These are phyloP conservation scores for Urocolius indicus DNA, from an alignment of 2,113 vertebrate species.

Conservation along the genomic window DNA sequence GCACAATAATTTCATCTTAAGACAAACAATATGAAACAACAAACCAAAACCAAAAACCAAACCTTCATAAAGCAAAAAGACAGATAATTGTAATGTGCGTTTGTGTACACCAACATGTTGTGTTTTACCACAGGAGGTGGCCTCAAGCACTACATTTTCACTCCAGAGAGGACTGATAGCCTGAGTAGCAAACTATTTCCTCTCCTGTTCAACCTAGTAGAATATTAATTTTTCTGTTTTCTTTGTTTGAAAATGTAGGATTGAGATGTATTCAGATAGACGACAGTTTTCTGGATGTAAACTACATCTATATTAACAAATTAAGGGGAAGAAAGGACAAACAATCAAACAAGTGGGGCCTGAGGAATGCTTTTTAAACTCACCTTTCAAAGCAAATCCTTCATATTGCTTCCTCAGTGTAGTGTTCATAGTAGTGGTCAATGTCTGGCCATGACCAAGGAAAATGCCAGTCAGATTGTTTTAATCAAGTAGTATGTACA, in stretches of 20 bases:
- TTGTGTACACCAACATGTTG: not conserved
- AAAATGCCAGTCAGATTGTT: not conserved
- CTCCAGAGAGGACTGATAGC: not conserved
- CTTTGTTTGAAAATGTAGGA: not conserved
- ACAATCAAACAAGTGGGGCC: not conserved
- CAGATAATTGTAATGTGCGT: not conserved
- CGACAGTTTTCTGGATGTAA: not conserved
- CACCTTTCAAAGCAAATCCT: accelerated
- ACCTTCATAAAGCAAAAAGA: not conserved
- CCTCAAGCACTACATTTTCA: not conserved
- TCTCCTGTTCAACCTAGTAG: not conserved
- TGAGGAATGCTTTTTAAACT: not conserved
- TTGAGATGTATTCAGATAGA: not conserved
- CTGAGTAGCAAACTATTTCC: not conserved
- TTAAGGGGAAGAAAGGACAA: accelerated
- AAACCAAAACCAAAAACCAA: not conserved
- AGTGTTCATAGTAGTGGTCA: not conserved
- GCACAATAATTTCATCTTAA: not conserved
- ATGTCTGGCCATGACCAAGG: not conserved
- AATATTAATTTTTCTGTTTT: not conserved
- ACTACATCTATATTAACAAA: not conserved
- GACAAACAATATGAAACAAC: not conserved
- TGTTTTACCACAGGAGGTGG: not conserved
- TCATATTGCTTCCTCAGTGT: not conserved
- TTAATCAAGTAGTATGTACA: not conserved